Evolutionary conservation across 2,888 invertebrate genomes (phyloP).

Genomic region (Gandaritis pyraliata): DNA sequence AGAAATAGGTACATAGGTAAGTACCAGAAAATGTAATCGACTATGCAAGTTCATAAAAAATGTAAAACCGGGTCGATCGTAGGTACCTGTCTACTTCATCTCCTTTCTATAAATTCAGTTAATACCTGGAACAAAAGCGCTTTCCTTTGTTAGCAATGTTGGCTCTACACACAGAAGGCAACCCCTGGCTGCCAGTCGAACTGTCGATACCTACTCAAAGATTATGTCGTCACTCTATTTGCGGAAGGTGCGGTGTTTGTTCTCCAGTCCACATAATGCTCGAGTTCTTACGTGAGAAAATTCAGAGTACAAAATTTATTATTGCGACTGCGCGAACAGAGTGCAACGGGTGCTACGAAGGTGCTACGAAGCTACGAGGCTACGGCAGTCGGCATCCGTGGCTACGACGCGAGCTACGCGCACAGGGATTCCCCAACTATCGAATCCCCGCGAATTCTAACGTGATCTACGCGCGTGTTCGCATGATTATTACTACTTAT

Average conservation of each 20-base stretch:
- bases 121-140: neutral
- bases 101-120: no score
- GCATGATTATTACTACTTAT: conserved; percentile 67
- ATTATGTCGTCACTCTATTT: conserved; percentile 39
- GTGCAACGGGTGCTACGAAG: conserved; percentile 49
- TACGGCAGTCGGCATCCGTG: conserved; percentile 65
- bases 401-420: conserved; percentile 53
- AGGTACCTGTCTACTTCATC: no score
- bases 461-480: conserved; percentile 61
- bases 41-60: no score
- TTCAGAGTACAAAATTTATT: conserved; percentile 36
- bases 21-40: no score
- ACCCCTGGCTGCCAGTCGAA: conserved; percentile 2
- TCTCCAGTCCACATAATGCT: conserved; percentile 46
- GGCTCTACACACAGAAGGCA: neutral
- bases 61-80: no score
- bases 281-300: conserved; percentile 40
- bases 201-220: conserved; percentile 39
- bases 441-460: conserved; percentile 40
- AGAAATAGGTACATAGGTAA: no score
- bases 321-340: conserved; percentile 75
- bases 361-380: conserved; percentile 45
- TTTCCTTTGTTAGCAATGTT: neutral
- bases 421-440: conserved; percentile 28
- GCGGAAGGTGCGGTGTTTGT: conserved; percentile 40